Conservation (phyloP, 2,888 invertebrate genomes). For the Tipula confusa region DNA sequence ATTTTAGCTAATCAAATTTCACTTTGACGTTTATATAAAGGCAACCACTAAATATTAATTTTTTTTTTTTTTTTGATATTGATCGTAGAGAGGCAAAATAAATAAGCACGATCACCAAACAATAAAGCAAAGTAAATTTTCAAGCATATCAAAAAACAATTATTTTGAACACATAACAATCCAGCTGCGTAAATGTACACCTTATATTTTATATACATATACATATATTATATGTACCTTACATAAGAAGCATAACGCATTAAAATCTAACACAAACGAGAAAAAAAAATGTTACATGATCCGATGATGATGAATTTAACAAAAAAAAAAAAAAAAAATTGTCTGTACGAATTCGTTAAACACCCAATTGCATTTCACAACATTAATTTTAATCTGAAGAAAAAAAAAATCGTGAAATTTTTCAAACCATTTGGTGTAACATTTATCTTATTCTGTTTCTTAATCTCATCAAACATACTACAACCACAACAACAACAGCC, state of each 20-base stretch:
- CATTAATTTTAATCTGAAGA: neutral
- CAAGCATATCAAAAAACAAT: neutral
- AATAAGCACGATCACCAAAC: too few relatives aligned
- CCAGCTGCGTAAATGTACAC: neutral
- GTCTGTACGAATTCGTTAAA: neutral
- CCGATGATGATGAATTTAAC: neutral
- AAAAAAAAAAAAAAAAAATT: too few relatives aligned
- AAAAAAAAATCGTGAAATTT: constrained; percentile 7
- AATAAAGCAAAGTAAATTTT: neutral
- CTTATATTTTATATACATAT: too few relatives aligned
- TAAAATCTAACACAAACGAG: neutral
- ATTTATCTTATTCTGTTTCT: constrained; percentile 8
- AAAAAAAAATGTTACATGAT: neutral
- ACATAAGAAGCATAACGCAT: neutral
- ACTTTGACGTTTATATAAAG: too few relatives aligned
- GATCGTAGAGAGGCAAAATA: too few relatives aligned
- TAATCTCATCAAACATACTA: neutral
- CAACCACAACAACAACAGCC: too few relatives aligned
- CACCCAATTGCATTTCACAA: neutral
- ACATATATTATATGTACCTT: too few relatives aligned
- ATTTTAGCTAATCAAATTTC: too few relatives aligned
- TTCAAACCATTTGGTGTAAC: constrained; percentile 20
- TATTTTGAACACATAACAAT: neutral
- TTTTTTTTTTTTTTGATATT: too few relatives aligned
- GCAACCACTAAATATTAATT: too few relatives aligned